These are phyloP conservation scores for Beris chalybata DNA, from an alignment of 2,888 invertebrate species.

Conservation along the genomic window DNA sequence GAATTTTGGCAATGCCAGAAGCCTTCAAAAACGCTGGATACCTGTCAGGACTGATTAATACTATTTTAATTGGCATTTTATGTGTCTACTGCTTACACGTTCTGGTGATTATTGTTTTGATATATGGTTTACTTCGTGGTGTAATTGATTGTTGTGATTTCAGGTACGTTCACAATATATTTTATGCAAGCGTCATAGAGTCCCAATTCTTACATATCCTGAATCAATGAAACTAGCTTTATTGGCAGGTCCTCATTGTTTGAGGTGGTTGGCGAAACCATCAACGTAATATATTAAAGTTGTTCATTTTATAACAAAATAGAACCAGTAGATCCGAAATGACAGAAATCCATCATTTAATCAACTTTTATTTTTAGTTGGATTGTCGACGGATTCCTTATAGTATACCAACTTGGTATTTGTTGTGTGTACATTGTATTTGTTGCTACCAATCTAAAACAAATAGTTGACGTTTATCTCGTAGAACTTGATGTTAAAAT, in stretches of 20 bases:
- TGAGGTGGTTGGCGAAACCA: slow-evolving; percentile 64
- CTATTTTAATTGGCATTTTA: slow-evolving; percentile 74
- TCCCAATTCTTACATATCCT: slow-evolving; percentile 81
- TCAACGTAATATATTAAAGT: slow-evolving; percentile 54
- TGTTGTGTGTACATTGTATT: slow-evolving; percentile 87
- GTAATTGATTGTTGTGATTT: slow-evolving; percentile 8
- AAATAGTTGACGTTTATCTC: slow-evolving; percentile 51
- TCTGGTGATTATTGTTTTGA: slow-evolving; percentile 59
- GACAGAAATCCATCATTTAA: slow-evolving; percentile 30
- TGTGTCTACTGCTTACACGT: slow-evolving; percentile 88
- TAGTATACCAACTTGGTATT: slow-evolving; percentile 84
- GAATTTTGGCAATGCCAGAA: slow-evolving; percentile 90
- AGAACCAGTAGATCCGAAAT: slow-evolving; percentile 3
- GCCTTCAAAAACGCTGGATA: slow-evolving; percentile 88
- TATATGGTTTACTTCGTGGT: background rate
- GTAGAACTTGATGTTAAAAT: slow-evolving; percentile 58
- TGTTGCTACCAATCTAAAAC: slow-evolving; percentile 69
- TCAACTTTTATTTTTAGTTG: slow-evolving; percentile 58
- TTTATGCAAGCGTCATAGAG: slow-evolving; percentile 66
- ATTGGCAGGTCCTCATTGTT: slow-evolving; percentile 68
- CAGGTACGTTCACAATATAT: slow-evolving; percentile 61
- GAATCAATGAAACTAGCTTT: slow-evolving; percentile 80
- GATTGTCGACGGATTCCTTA: slow-evolving; percentile 68
- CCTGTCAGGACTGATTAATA: slow-evolving; percentile 73
- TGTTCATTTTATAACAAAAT: slow-evolving; percentile 19